Percentiles rank a stretch among this genome's conserved stretches.
phyloP scores from a whole-genome alignment of 1,140 invertebrate species.

The Drosophila bifasciata region DNA sequence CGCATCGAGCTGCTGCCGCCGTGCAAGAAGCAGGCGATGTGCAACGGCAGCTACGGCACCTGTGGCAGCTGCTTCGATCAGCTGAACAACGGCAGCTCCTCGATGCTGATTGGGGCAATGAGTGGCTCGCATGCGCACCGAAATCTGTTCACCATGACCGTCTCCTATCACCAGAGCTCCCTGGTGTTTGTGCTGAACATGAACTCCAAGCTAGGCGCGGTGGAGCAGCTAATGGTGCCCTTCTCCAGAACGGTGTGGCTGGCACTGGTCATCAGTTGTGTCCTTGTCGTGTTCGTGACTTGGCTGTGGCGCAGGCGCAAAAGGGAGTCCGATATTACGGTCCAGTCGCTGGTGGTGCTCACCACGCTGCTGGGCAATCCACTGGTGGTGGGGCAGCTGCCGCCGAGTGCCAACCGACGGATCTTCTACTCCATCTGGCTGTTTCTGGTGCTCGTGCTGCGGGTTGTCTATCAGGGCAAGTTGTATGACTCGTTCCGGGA shows the following conservation, averaged over 20 bases:
- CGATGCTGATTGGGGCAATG: constrained; percentile 60
- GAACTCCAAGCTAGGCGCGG: constrained; percentile 34
- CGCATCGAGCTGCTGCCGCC: constrained; percentile 45
- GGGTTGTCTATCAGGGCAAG: constrained; percentile 64
- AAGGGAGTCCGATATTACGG: not conserved
- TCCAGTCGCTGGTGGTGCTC: constrained; percentile 32
- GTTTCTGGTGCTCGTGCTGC: constrained; percentile 55
- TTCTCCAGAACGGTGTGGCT: constrained; percentile 49
- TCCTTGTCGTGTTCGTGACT: constrained; percentile 31
- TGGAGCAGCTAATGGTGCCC: constrained; percentile 50
- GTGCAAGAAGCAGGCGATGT: constrained; percentile 29
- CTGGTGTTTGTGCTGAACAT: constrained; percentile 58
- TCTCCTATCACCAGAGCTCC: constrained; percentile 59
- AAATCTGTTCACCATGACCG: constrained; percentile 41
- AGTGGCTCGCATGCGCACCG: constrained; percentile 59
- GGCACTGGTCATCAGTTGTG: constrained; percentile 20
- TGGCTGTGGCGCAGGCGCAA: constrained; percentile 10
- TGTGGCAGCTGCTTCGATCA: constrained; percentile 48
- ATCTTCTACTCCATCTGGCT: constrained; percentile 41
- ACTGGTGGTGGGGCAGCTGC: constrained; percentile 7
- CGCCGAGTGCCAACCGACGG: constrained; percentile 2
- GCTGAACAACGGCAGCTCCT: constrained; percentile 26
- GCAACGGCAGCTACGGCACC: not conserved
- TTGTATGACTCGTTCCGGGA: constrained; percentile 58
- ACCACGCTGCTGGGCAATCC: constrained; percentile 64